Evolutionary conservation across 2,797 vertebrate species (phyloP).

Genomic region (Schizopygopsis malacanthus): DNA sequence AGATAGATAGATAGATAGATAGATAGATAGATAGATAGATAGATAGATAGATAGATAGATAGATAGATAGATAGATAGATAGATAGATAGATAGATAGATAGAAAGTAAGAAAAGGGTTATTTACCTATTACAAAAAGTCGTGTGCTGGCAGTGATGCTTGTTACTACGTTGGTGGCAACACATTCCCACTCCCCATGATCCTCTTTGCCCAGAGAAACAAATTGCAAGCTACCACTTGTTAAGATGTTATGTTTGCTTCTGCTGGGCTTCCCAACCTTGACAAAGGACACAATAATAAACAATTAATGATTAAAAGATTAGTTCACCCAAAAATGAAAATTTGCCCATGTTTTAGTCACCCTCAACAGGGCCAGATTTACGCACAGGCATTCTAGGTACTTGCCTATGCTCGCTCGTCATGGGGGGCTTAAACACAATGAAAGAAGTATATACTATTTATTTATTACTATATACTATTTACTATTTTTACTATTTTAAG

Average conservation of each 20-base stretch:
- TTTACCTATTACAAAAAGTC: constrained; percentile 96
- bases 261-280: constrained; percentile 98
- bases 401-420: no score
- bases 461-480: no score
- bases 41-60: background rate
- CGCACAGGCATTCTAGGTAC: no score
- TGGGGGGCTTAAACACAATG: no score
- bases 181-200: constrained; percentile 99
- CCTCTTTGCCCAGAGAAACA: constrained; percentile 95
- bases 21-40: no score
- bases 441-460: no score
- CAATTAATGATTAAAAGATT: background rate
- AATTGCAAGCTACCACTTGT: constrained; percentile 97
- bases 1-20: no score
- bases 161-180: constrained; percentile 97
- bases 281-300: constrained; percentile 40
- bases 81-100: background rate
- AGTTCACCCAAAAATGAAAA: background rate
- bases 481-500: no score
- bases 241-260: constrained; percentile 97
- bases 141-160: constrained; percentile 99
- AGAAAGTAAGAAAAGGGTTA: background rate
- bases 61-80: background rate
- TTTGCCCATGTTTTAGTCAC: background rate
- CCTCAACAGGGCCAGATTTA: background rate